Base-by-base conservation (phyloP, 1,140 invertebrate species). In the Holcopasites calliopsidis region DNA sequence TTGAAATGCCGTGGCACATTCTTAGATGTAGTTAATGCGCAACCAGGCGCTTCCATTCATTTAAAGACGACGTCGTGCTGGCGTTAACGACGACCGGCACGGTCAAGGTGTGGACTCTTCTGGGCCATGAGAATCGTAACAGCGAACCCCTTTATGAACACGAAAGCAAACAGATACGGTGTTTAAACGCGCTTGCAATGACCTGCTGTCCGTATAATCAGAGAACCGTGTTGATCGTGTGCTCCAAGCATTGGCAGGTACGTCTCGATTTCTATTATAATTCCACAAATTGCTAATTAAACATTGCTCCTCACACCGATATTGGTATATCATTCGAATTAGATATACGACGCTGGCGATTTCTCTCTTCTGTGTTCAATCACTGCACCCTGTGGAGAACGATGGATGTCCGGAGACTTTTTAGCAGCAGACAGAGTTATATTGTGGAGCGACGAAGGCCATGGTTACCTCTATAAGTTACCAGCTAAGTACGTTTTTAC, bases 241-340 rank as follows among this genome's bases (percentile, higher is more conserved):
- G 97, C 88, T 96, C 97, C 1, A 98, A 98, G 87, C 98, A 97
- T 92, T 99, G 98, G 96, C 98, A 99, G 94, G 98, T 99, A 90
- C 68, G 21, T 42, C 0, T 61, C 55, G 57, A 13, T 26, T 66
- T 38, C 55, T 69, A 40, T 18, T 54, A 50, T 10, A 11, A 4
- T 26, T 47, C 11, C 28, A 31, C 26, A n/a, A 64, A 57, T 49
- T 61, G 3, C 10, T 60, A 16, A 47, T 47, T 10, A 61, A 28
- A 64, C 11, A 18, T 76, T 62, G 54, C 76, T 73, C 90, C 31
- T 54, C 91, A 42, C 21, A n/a, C 1, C 44, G 44, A 47, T n/a
- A 3, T 47, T 31, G 7, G 40, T 69, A 21, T 8, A 13, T 26
- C 16, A 0, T 60, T 33, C 47, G 8, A 8, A 47, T 40, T 85